Conservation (phyloP, 2,113 vertebrate genomes). For the Trematocara macrostoma region DNA sequence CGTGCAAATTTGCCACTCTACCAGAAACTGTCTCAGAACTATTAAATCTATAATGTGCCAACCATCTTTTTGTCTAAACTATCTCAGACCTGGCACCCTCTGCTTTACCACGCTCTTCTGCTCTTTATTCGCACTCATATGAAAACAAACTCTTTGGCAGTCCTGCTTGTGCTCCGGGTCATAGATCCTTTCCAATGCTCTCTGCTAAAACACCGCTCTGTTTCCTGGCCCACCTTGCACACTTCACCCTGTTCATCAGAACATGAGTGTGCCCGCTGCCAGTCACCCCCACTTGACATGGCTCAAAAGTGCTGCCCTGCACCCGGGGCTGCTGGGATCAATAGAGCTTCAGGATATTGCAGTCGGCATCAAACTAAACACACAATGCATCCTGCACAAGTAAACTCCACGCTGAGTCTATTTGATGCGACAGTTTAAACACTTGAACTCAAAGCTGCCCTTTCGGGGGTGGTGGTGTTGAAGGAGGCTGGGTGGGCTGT, state of each 20-base stretch:
- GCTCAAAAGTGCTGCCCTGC: neutral
- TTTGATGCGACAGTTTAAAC: slow-evolving; percentile 83
- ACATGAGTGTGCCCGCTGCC: neutral
- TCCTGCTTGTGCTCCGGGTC: neutral
- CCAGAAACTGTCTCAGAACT: neutral
- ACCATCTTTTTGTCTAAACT: neutral
- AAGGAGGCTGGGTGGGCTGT: slow-evolving; percentile 12
- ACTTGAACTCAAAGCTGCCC: slow-evolving; percentile 71
- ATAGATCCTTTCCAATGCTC: slow-evolving; percentile 1
- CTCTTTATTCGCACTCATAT: neutral
- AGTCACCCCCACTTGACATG: slow-evolving; percentile 26
- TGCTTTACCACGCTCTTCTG: neutral
- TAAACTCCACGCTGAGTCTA: slow-evolving; percentile 72
- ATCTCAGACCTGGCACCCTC: neutral
- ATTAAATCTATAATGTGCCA: neutral
- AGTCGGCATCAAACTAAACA: slow-evolving; percentile 79
- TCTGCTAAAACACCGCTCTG: neutral
- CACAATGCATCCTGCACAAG: slow-evolving; percentile 55
- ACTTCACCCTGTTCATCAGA: neutral
- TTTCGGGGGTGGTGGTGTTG: neutral
- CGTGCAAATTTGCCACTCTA: neutral
- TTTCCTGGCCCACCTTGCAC: slow-evolving; percentile 23
- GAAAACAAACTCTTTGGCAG: slow-evolving; percentile 16
- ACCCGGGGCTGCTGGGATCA: slow-evolving; percentile 58
- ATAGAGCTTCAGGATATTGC: slow-evolving; percentile 81